Conservation (phyloP, 2,888 invertebrate species). For the Listrodromus nycthemerus region DNA sequence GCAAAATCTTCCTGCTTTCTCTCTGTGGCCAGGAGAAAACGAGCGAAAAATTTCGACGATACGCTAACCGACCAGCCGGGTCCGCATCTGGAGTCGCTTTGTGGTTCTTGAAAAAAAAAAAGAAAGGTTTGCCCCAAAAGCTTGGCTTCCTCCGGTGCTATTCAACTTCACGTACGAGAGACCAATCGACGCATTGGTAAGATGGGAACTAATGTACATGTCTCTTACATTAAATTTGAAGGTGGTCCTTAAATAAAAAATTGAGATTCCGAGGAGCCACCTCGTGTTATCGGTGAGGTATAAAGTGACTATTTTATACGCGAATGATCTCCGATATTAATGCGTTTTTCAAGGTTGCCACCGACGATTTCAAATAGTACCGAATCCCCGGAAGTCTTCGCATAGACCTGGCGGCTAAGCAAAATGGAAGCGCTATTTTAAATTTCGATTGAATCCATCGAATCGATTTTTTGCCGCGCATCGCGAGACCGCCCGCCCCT, state of each 20-base stretch:
- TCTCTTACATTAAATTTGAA: too few relatives aligned
- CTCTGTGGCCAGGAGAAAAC: conserved; percentile 39
- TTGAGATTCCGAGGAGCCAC: too few relatives aligned
- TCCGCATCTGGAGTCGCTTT: conserved; percentile 41
- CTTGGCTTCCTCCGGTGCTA: conserved; percentile 1
- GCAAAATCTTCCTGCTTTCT: conserved; percentile 53
- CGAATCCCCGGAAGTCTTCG: conserved; percentile 30
- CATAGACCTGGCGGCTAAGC: not conserved
- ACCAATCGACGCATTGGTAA: conserved; percentile 20
- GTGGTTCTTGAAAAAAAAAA: not conserved
- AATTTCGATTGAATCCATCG: conserved; percentile 52
- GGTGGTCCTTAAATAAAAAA: too few relatives aligned
- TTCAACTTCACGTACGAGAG: too few relatives aligned
- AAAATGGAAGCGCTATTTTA: conserved; percentile 17
- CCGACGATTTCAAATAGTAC: conserved; percentile 50
- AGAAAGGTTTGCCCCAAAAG: too few relatives aligned
- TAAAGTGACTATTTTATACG: too few relatives aligned
- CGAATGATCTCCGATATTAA: too few relatives aligned
- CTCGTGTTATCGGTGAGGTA: too few relatives aligned
- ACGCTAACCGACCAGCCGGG: conserved; percentile 26
- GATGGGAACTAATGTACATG: not conserved
- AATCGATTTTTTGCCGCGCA: conserved; percentile 18
- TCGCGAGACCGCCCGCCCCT: not conserved
- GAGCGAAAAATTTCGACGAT: conserved; percentile 60
- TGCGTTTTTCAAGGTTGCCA: too few relatives aligned